Base-by-base conservation (phyloP, 1,140 invertebrate genomes). In the Solenopsis fugax region DNA sequence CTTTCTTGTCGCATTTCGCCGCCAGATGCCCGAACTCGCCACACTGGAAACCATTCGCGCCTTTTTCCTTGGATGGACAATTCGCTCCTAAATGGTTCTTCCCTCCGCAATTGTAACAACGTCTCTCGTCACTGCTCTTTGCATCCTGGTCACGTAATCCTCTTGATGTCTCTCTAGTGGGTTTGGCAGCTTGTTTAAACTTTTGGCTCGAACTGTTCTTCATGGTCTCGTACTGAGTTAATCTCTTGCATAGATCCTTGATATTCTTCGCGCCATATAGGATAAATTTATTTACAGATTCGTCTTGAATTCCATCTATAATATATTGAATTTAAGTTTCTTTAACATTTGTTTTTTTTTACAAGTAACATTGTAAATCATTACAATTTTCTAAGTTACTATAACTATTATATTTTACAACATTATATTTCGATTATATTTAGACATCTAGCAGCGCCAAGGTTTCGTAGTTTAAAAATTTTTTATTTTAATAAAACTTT, bases 261-360 rank as follows among this genome's bases (percentile, higher is more conserved):
- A 62, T 50, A 18, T 18, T 52, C 1, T 7, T 7, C 4, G 69
- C 41, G 2, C 58, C 34, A 6, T 85, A 73, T 1, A 85, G 2
- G 0, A 85, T 45, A 7, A 2, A 41, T 67, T 86, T 71, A 18
- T 86, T 88, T 5, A 69, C 48, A 1, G 73, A 16, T 3, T 73
- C 5, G 21, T 85, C 71, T 13, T 10, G 54, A 41, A 76, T 64
- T 16, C 86, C 72, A 0, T 87, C 78, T 1, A 82, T 82, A 0
- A 88, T 86, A 21, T 88, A 88, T 21, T 88, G 76, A 6, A 82
- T 88, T 45, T 86, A n/a, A n/a, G n/a, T n/a, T n/a, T n/a, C n/a
- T n/a, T n/a, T n/a, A n/a, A n/a, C n/a, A n/a, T n/a, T n/a, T n/a
- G n/a, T n/a, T n/a, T n/a, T n/a, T n/a, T n/a, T n/a, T n/a, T n/a